Conservation (phyloP, 2,797 vertebrate species). For the Pipistrellus pygmaeus region DNA sequence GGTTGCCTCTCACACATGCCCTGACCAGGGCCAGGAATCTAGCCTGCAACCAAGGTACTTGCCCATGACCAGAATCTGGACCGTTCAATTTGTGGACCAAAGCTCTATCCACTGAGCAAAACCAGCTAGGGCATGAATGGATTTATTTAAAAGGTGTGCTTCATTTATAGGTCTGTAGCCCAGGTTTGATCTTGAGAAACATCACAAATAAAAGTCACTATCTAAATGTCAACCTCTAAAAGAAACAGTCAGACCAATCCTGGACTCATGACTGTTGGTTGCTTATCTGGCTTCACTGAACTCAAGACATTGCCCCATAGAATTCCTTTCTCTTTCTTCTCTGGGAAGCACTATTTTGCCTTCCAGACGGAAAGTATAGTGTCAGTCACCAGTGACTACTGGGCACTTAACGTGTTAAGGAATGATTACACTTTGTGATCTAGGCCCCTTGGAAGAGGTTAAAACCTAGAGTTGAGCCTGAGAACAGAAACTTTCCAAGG, state of each 20-base stretch:
- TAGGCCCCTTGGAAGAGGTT: not conserved
- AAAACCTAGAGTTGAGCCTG: not conserved
- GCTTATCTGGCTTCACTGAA: not conserved
- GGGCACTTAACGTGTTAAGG: not conserved
- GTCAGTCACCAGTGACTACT: too few relatives aligned
- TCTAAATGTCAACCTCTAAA: conserved; percentile 29
- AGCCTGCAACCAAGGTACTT: too few relatives aligned
- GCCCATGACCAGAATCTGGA: too few relatives aligned
- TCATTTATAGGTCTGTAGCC: not conserved
- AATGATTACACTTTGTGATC: not conserved
- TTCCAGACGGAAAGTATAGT: too few relatives aligned
- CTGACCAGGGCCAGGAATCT: too few relatives aligned
- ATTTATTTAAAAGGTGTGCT: conserved; percentile 26
- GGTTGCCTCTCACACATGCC: too few relatives aligned
- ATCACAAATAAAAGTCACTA: not conserved
- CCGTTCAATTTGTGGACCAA: too few relatives aligned
- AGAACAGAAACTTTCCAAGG: not conserved
- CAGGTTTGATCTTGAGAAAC: conserved; percentile 6
- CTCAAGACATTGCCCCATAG: not conserved
- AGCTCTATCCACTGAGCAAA: too few relatives aligned
- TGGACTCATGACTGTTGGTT: not conserved
- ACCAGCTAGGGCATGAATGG: not conserved
- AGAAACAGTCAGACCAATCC: not conserved
- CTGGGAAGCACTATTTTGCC: not conserved
- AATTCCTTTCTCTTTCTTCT: not conserved